Evolutionary conservation across 2,888 invertebrate genomes (phyloP).

Genomic region (Eremobia ochroleuca): DNA sequence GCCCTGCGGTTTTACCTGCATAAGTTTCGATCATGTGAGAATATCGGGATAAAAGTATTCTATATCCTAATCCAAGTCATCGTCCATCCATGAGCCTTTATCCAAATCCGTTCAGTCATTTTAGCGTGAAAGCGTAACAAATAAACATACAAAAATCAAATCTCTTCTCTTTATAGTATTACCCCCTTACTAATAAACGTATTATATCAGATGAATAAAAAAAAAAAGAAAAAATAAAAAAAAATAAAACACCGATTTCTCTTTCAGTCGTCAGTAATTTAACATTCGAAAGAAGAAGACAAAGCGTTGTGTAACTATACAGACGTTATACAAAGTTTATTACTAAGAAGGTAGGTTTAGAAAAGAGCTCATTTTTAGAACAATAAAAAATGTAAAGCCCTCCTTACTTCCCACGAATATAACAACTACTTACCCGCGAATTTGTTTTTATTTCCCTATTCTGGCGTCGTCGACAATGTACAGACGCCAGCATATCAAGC

Average conservation of each 20-base stretch:
- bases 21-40: not conserved
- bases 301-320: too few relatives aligned
- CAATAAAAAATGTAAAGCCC: not conserved
- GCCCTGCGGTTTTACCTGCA: not conserved
- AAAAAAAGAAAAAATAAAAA: too few relatives aligned
- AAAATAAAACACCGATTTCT: too few relatives aligned
- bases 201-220: too few relatives aligned
- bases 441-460: conserved; percentile 7
- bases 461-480: too few relatives aligned
- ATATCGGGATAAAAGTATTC: not conserved
- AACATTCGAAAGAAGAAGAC: too few relatives aligned
- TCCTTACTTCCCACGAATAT: not conserved
- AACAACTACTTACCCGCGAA: not conserved
- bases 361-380: not conserved
- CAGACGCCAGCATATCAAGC: too few relatives aligned
- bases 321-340: too few relatives aligned
- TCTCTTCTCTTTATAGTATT: not conserved
- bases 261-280: too few relatives aligned
- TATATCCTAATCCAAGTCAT: not conserved
- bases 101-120: not conserved
- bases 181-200: too few relatives aligned
- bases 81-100: not conserved
- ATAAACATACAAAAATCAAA: not conserved
- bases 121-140: not conserved
- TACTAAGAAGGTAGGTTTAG: too few relatives aligned